Percentiles rank a stretch among this genome's conserved stretches.
phyloP scores from a whole-genome alignment of 2,113 vertebrate genomes.

The Limnothrissa miodon region DNA sequence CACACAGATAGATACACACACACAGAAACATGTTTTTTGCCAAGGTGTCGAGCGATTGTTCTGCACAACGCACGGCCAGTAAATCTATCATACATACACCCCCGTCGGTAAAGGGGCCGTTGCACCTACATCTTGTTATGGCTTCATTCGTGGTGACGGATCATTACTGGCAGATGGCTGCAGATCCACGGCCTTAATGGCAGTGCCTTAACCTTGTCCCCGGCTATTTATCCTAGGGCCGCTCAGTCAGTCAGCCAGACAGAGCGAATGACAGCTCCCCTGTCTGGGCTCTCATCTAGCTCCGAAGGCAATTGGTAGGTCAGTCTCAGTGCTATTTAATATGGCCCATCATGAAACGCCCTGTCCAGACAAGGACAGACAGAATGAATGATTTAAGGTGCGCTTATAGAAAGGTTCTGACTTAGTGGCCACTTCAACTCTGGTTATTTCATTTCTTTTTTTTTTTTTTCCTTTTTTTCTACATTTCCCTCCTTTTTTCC shows the following conservation, averaged over 20 bases:
- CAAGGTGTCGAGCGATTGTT: not conserved
- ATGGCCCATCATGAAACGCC: not conserved
- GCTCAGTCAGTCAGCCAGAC: not conserved
- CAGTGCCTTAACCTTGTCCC: conserved; percentile 9
- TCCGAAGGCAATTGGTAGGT: not conserved
- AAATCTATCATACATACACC: not conserved
- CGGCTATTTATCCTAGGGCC: not conserved
- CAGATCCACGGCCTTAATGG: not conserved
- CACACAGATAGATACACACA: conserved; percentile 1
- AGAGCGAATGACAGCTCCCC: not conserved
- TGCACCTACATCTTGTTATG: conserved; percentile 1
- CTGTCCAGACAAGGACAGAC: not conserved
- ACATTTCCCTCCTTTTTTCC: not conserved
- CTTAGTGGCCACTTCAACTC: not conserved
- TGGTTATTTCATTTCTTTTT: not conserved
- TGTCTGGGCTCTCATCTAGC: not conserved
- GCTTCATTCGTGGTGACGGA: conserved; percentile 4
- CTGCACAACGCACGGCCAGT: not conserved
- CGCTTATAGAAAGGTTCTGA: not conserved
- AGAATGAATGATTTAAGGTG: not conserved
- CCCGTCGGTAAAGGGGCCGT: not conserved
- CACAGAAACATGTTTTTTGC: not conserved
- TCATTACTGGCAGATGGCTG: not conserved
- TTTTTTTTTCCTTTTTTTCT: not conserved
- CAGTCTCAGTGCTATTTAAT: not conserved